These are phyloP conservation scores for Peromyscus attwateri DNA, from an alignment of 2,797 vertebrate species.

Conservation along the genomic window DNA sequence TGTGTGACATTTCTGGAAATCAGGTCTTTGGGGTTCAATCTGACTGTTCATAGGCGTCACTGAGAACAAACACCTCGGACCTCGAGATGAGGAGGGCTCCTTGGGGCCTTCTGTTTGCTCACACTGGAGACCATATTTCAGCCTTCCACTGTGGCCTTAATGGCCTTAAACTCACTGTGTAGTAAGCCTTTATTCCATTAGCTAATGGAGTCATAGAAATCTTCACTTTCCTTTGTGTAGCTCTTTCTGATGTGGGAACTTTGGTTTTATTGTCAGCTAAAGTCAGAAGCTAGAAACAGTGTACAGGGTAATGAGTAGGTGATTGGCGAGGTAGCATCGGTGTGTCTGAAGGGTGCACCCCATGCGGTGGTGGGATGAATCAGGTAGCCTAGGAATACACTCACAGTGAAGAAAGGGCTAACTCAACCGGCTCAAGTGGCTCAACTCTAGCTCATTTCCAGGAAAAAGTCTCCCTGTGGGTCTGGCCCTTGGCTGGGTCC, in stretches of 20 bases:
- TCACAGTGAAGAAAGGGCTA: neutral
- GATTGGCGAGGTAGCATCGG: neutral
- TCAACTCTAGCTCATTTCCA: neutral
- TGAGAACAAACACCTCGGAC: neutral
- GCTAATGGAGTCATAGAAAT: slow-evolving; percentile 6
- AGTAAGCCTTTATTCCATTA: slow-evolving; percentile 41
- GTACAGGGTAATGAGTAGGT: neutral
- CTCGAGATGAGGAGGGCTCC: neutral
- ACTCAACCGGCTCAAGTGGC: neutral
- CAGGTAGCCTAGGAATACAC: neutral
- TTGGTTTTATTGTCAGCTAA: slow-evolving; percentile 55
- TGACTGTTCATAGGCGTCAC: neutral
- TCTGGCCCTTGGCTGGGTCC: neutral
- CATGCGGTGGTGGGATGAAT: neutral
- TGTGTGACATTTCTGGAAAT: neutral
- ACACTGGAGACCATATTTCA: neutral
- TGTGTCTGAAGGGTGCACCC: neutral
- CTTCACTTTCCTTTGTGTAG: slow-evolving; percentile 20
- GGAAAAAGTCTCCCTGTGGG: slow-evolving; percentile 5
- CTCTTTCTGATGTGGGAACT: slow-evolving; percentile 26
- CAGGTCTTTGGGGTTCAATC: neutral
- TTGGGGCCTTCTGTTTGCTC: neutral
- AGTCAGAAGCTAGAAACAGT: slow-evolving; percentile 23
- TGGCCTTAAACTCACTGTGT: neutral
- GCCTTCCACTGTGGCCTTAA: neutral